Evolutionary conservation across 2,888 invertebrate species (phyloP).

Genomic region (Polymixis flavicincta): DNA sequence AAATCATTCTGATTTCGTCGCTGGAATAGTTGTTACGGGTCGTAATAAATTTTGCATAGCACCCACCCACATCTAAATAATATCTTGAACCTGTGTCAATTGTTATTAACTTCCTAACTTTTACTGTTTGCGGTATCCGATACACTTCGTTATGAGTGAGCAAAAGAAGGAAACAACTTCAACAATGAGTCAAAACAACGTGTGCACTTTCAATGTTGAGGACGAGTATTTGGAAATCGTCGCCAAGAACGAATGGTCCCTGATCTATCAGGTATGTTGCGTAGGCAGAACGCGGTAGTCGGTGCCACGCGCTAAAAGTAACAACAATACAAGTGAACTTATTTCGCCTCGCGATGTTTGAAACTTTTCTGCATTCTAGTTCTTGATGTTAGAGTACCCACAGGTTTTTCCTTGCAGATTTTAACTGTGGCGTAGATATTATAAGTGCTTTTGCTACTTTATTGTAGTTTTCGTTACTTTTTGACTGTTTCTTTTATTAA

Average conservation of each 20-base stretch:
- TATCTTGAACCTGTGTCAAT: constrained; percentile 23
- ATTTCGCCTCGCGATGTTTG: constrained; percentile 29
- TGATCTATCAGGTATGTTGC: constrained; percentile 92
- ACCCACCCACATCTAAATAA: constrained; percentile 19
- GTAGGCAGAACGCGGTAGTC: constrained; percentile 71
- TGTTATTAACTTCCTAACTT: constrained; percentile 57
- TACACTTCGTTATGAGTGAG: constrained; percentile 61
- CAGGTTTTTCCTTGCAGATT: constrained; percentile 30
- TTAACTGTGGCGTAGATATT: constrained; percentile 49
- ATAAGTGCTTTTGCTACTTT: constrained; percentile 39
- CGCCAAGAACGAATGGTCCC: constrained; percentile 93
- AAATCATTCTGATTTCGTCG: constrained; percentile 62
- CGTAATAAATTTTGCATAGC: constrained; percentile 28
- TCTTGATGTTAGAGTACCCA: background rate
- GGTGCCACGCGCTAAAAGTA: constrained; percentile 78
- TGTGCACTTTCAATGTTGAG: constrained; percentile 88
- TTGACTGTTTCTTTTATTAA: background rate
- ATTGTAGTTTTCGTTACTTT: constrained; percentile 6
- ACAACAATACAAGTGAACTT: constrained; percentile 53
- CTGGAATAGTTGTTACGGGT: constrained; percentile 51
- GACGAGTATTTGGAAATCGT: constrained; percentile 94
- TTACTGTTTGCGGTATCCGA: constrained; percentile 57
- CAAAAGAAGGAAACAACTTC: constrained; percentile 50
- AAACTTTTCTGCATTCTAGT: constrained; percentile 25
- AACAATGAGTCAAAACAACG: constrained; percentile 66